phyloP scores from a whole-genome alignment of 2,113 vertebrate species.

The Dendrocopos noguchii region DNA sequence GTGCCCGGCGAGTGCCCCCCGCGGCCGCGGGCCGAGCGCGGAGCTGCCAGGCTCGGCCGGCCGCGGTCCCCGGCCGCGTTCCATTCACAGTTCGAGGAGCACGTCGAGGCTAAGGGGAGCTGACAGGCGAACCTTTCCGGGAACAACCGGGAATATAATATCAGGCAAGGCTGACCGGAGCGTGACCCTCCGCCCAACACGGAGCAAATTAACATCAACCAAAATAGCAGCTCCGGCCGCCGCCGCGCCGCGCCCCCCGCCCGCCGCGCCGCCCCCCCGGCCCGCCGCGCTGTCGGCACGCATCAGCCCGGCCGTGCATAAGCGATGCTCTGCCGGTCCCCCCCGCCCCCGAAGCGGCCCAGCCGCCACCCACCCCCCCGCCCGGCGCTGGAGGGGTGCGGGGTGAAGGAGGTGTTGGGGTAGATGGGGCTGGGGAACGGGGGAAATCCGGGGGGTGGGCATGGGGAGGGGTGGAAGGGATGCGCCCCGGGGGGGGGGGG shows the following conservation, averaged over 20 bases:
- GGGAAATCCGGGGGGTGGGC: no score
- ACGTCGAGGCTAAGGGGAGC: slow-evolving; percentile 79
- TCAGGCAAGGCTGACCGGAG: slow-evolving; percentile 93
- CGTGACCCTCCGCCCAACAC: slow-evolving; percentile 86
- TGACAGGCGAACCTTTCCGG: slow-evolving; percentile 88
- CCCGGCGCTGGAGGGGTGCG: no score
- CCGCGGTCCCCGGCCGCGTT: slow-evolving; percentile 59
- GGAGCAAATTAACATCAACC: slow-evolving; percentile 90
- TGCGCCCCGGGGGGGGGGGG: background rate
- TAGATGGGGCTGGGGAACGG: no score
- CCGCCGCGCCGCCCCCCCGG: no score
- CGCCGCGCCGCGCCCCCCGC: no score
- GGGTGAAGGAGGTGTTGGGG: no score
- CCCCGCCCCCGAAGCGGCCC: no score
- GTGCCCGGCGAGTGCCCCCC: no score
- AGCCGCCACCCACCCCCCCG: no score
- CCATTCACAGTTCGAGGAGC: slow-evolving; percentile 88
- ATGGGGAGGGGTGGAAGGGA: no score
- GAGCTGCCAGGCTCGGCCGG: no score
- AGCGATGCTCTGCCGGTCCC: background rate
- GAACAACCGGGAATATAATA: slow-evolving; percentile 88
- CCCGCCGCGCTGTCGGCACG: slow-evolving; percentile 67
- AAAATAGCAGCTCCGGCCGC: slow-evolving; percentile 73
- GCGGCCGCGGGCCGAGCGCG: no score
- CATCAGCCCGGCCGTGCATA: slow-evolving; percentile 75